Evolutionary conservation across 92 coral and sea anemone genomes (phyloP).

Genomic region (Heliopora coerulea): DNA sequence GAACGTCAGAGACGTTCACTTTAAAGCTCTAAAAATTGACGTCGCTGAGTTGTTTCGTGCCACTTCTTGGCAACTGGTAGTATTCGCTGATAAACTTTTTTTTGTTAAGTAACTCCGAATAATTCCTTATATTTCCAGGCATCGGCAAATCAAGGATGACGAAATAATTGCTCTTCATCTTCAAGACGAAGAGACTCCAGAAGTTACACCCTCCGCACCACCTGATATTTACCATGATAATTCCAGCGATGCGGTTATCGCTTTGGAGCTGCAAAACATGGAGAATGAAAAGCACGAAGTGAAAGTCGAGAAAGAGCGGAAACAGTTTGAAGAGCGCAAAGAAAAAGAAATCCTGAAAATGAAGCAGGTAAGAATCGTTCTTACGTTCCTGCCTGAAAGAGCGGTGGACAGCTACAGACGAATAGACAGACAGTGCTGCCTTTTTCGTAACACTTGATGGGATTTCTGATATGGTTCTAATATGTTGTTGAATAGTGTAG

Average conservation of each 20-base stretch:
- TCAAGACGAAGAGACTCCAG: conserved; percentile 58
- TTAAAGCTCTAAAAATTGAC: too few relatives aligned
- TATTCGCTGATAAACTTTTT: too few relatives aligned
- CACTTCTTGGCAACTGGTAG: too few relatives aligned
- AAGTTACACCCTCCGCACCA: conserved; percentile 29
- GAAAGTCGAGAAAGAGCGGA: conserved; percentile 40
- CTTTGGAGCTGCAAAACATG: conserved; percentile 46
- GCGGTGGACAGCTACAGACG: too few relatives aligned
- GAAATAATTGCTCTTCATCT: conserved; percentile 67
- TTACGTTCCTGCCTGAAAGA: too few relatives aligned
- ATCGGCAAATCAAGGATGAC: conserved; percentile 65
- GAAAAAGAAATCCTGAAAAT: conserved; percentile 45
- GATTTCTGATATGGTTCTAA: too few relatives aligned
- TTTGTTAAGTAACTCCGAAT: too few relatives aligned
- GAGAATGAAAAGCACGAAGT: conserved; percentile 44
- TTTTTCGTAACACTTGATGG: too few relatives aligned
- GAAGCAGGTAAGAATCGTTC: conserved; percentile 41
- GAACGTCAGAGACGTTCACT: too few relatives aligned
- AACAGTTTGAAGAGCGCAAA: conserved; percentile 45
- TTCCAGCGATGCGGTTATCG: conserved; percentile 41
- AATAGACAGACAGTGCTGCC: background rate
- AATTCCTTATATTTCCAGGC: too few relatives aligned
- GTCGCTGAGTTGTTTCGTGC: too few relatives aligned
- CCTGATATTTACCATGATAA: conserved; percentile 16
- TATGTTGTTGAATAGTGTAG: too few relatives aligned